Evolutionary conservation across 2,113 vertebrate genomes (phyloP).

Genomic region (Sinocyclocheilus anshuiensis): DNA sequence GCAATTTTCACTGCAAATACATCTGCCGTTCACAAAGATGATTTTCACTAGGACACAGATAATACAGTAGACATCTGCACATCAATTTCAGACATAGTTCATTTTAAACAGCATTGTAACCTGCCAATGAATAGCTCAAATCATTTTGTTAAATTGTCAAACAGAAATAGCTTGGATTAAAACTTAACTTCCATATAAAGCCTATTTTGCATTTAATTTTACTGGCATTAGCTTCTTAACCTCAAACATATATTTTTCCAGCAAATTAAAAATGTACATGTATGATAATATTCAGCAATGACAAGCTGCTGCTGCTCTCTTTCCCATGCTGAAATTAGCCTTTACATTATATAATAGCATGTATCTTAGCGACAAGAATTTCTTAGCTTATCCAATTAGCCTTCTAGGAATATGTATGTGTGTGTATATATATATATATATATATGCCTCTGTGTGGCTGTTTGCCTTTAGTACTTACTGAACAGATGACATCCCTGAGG

Average conservation of each 20-base stretch:
- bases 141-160: neutral
- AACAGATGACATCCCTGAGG: slow-evolving; percentile 73
- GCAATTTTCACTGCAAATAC: slow-evolving; percentile 43
- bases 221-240: neutral
- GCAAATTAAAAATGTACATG: neutral
- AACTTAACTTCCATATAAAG: neutral
- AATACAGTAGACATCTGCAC: neutral
- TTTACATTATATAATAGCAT: slow-evolving; percentile 13
- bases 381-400: slow-evolving; percentile 2
- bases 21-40: slow-evolving; percentile 19
- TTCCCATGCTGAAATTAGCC: neutral
- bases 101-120: neutral
- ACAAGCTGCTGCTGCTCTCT: neutral
- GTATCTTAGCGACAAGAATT: neutral
- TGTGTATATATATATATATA: neutral
- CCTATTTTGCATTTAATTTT: neutral
- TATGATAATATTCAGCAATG: neutral
- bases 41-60: slow-evolving; percentile 28
- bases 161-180: neutral
- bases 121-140: neutral
- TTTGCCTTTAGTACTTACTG: slow-evolving; percentile 51
- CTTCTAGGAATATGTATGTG: neutral
- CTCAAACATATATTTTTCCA: neutral
- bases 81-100: neutral
- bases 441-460: slow-evolving; percentile 42